Base-by-base conservation (phyloP, 2,888 invertebrate species). In the Myopa tessellatipennis region DNA sequence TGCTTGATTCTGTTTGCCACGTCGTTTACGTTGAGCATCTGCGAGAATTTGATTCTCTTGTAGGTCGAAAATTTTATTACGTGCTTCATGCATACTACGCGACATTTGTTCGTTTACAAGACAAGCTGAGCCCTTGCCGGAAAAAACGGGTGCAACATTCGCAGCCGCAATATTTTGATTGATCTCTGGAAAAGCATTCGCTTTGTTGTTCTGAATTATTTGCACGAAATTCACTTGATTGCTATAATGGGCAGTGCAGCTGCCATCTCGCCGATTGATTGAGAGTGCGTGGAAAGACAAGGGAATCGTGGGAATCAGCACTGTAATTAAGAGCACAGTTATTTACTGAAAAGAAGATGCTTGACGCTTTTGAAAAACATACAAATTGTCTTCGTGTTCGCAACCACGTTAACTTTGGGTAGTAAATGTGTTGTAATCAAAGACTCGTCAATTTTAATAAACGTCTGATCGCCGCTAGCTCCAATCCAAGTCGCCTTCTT, bases 401-500 rank as follows among this genome's bases (percentile, higher is more conserved):
- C 96, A 82, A 97, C 95, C 65, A 98, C 95, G 77, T 95, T 96
- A 40, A 97, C 95, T 84, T 95, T 94, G 68, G 95, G 93, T 78
- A 98, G 91, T 85, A 95, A 96, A 82, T 96, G 94, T 0, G 96
- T 94, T 88, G 97, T 98, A 80, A 98, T 96, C n/a, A 97, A 91
- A 3, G 95, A 94, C 88, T 98, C 97, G 82, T 98, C 97, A 75
- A 98, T 93, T 88, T 96, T 96, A 71, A 98, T 91, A 87, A 96
- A 97, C 1, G 98, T 99, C 89, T 97, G 96, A 90, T 99, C 98
- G 0, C 97, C 98, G n/a, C 96, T 95, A 5, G 98, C 98, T 1
- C 96, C 95, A 18, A 98, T 92, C 97, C 97, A 98, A 0, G 96
- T 96, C 0, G 97, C 98, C 84, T 95, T 92, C 82, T 96, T 93